Evolutionary conservation across 2,113 vertebrate genomes (phyloP).

Genomic region (Brachyhypopomus occidentalis): DNA sequence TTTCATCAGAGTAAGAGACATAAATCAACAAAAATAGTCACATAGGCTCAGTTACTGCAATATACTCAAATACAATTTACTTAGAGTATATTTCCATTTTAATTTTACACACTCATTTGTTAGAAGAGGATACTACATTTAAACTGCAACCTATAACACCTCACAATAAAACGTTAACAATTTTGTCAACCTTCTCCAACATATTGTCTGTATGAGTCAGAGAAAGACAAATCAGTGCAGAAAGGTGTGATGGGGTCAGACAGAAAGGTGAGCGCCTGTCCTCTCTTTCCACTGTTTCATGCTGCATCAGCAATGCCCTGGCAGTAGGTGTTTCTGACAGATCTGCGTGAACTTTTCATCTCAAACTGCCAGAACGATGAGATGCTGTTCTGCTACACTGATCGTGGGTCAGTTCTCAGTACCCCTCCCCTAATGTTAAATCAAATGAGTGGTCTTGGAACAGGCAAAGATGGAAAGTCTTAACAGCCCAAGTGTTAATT

Average conservation of each 20-base stretch:
- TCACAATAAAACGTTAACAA: too few species aligned
- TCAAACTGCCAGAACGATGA: neutral
- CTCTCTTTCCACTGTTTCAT: neutral
- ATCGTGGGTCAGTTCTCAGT: neutral
- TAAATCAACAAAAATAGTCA: too few species aligned
- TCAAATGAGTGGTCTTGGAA: neutral
- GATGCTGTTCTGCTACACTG: neutral
- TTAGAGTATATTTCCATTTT: too few species aligned
- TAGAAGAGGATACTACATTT: too few species aligned
- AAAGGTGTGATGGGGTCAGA: constrained; percentile 3
- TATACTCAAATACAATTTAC: too few species aligned
- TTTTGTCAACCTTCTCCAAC: neutral
- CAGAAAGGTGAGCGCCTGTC: neutral
- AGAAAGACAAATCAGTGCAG: neutral
- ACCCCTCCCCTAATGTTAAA: neutral
- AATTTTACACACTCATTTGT: too few species aligned
- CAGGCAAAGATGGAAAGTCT: neutral
- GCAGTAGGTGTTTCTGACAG: neutral
- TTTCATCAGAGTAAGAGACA: too few species aligned
- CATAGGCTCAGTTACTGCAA: too few species aligned
- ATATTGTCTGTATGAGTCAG: neutral
- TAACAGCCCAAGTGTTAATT: neutral
- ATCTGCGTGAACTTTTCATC: neutral
- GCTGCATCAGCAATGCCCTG: neutral
- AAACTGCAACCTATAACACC: too few species aligned